A percentile compares a stretch with the other conserved stretches of the same genome.
These are phyloP conservation scores for Sinocyclocheilus anshuiensis DNA, from an alignment of 2,113 vertebrate species.

Conservation along the genomic window DNA sequence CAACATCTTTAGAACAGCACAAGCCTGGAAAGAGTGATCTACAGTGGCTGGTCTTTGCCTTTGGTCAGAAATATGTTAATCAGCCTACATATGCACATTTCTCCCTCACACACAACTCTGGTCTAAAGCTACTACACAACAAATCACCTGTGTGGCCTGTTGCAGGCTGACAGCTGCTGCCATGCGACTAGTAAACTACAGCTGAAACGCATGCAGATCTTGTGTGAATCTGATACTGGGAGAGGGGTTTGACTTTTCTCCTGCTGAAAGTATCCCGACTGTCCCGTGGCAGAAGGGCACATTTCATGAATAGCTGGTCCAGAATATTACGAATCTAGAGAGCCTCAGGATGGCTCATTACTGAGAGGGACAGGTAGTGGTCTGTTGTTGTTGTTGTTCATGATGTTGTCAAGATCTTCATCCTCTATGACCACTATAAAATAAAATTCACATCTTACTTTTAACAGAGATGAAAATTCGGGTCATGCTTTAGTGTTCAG, in stretches of 20 bases:
- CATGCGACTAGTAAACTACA: slow-evolving; percentile 55
- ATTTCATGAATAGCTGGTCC: slow-evolving; percentile 18
- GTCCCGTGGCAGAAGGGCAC: background rate
- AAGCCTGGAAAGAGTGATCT: background rate
- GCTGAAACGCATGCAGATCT: slow-evolving; percentile 53
- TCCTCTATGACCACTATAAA: slow-evolving; percentile 55
- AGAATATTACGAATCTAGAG: background rate
- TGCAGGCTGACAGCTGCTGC: slow-evolving; percentile 26
- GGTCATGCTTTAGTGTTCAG: background rate
- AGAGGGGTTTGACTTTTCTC: slow-evolving; percentile 4
- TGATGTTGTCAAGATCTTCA: slow-evolving; percentile 59
- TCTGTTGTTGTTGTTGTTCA: slow-evolving; percentile 52
- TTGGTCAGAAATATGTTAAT: slow-evolving; percentile 23
- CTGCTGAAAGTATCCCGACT: slow-evolving; percentile 1
- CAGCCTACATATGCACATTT: slow-evolving; percentile 18
- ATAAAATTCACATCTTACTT: background rate
- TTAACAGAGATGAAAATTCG: background rate
- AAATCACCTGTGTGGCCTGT: slow-evolving; percentile 21
- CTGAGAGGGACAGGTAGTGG: slow-evolving; percentile 44
- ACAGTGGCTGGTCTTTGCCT: slow-evolving; percentile 15
- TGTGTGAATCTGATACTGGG: slow-evolving; percentile 29
- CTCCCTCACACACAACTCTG: slow-evolving; percentile 6
- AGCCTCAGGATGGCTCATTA: slow-evolving; percentile 49
- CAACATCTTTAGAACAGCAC: background rate
- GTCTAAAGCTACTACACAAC: slow-evolving; percentile 24